phyloP scores from a whole-genome alignment of 2,797 vertebrate species.

The Galaxias olidus region DNA sequence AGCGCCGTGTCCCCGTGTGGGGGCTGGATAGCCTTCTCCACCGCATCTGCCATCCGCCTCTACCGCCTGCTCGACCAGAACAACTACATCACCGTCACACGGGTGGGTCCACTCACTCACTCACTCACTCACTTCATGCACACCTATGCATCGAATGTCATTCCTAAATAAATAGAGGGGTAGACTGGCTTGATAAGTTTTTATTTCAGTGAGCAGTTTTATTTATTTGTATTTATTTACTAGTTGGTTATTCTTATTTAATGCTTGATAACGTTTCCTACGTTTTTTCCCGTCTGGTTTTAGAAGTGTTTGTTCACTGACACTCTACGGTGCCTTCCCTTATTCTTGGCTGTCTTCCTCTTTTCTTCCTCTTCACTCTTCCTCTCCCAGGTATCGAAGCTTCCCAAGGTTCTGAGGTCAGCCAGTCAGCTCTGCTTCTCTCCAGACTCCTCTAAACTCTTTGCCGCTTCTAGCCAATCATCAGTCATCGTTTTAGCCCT shows the following conservation, averaged over 20 bases:
- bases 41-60: constrained; percentile 79
- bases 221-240: too few species aligned
- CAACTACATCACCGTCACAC: constrained; percentile 75
- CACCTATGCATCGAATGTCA: too few species aligned
- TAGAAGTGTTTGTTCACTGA: too few species aligned
- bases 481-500: constrained; percentile 78
- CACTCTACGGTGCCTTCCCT: too few species aligned
- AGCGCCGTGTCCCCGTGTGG: constrained; percentile 88
- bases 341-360: background rate
- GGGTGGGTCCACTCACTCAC: constrained; percentile 68
- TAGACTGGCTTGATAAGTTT: too few species aligned
- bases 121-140: too few species aligned
- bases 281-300: too few species aligned
- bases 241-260: too few species aligned
- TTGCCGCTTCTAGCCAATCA: constrained; percentile 77
- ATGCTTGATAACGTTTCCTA: too few species aligned
- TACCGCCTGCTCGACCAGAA: constrained; percentile 73
- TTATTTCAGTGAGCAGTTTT: too few species aligned
- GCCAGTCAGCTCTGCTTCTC: constrained; percentile 89
- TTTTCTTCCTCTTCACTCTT: background rate
- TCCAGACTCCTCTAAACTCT: constrained; percentile 81
- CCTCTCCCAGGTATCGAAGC: constrained; percentile 71
- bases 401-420: constrained; percentile 75
- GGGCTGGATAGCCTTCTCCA: constrained; percentile 86
- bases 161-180: too few species aligned